These are phyloP conservation scores for Bubo blakistoni DNA, from an alignment of 2,113 vertebrate genomes.

Conservation along the genomic window DNA sequence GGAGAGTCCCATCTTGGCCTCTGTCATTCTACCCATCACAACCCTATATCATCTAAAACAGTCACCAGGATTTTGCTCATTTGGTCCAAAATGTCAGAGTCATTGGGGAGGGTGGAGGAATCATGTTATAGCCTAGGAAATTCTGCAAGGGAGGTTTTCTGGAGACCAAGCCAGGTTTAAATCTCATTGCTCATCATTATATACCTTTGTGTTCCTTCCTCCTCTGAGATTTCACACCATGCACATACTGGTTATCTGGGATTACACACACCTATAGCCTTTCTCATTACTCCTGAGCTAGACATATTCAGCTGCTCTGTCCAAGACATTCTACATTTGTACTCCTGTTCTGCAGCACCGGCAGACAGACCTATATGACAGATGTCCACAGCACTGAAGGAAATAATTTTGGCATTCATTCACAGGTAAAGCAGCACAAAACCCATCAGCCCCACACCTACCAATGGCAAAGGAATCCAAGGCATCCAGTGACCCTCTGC, in stretches of 20 bases:
- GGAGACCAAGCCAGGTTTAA: background rate
- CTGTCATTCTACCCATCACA: background rate
- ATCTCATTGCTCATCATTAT: background rate
- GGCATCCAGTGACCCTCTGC: slow-evolving; percentile 72
- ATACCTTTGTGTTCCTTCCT: background rate
- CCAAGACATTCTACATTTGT: background rate
- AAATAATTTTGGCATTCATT: background rate
- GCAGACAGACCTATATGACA: background rate
- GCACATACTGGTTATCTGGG: background rate
- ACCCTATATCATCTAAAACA: background rate
- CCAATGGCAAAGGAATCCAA: slow-evolving; percentile 74
- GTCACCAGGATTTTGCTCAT: background rate
- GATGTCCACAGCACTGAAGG: background rate
- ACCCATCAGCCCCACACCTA: background rate
- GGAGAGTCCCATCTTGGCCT: background rate
- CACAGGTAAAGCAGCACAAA: background rate
- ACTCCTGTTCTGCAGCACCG: background rate
- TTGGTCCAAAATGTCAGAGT: background rate
- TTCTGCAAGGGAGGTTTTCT: background rate
- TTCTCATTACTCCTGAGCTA: background rate
- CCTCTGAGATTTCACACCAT: background rate
- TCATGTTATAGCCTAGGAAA: background rate
- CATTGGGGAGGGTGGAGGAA: background rate
- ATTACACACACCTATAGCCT: background rate
- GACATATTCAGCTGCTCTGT: background rate